Percentiles rank a stretch among this genome's conserved stretches.
phyloP scores from a whole-genome alignment of 2,797 vertebrate genomes.

The Mycteria americana region DNA sequence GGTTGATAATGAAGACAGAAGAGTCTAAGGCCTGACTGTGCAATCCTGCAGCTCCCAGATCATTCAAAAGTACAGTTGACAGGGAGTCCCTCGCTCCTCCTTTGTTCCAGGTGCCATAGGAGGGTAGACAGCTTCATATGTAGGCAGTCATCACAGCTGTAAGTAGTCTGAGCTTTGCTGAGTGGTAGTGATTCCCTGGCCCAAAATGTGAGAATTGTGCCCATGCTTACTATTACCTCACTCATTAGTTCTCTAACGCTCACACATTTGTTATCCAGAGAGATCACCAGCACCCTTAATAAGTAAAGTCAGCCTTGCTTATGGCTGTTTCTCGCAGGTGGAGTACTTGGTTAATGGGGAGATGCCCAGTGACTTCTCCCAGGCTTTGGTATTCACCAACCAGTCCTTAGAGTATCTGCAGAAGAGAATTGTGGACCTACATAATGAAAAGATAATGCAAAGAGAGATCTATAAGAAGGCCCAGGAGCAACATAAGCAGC shows the following conservation, averaged over 20 bases:
- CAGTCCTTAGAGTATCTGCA: slow-evolving; percentile 77
- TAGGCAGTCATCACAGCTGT: background rate
- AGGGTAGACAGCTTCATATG: background rate
- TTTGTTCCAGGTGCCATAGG: background rate
- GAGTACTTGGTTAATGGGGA: slow-evolving; percentile 73
- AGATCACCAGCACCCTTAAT: background rate
- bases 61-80: background rate
- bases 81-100: background rate
- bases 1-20: background rate
- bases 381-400: slow-evolving; percentile 81
- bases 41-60: background rate
- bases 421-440: slow-evolving; percentile 77
- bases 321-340: slow-evolving; percentile 72
- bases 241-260: background rate
- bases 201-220: background rate
- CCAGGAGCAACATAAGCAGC: slow-evolving; percentile 76
- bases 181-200: background rate
- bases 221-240: background rate
- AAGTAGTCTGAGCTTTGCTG: background rate
- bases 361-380: slow-evolving; percentile 79
- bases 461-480: slow-evolving; percentile 77
- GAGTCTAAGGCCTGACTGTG: background rate
- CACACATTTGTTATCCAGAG: background rate
- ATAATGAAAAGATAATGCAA: slow-evolving; percentile 80
- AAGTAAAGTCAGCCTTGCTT: background rate